Percentiles rank a stretch among this genome's conserved stretches.
These are phyloP conservation scores for Pristionchus entomophagus DNA, from an alignment of 2,888 invertebrate genomes.

Conservation along the genomic window DNA sequence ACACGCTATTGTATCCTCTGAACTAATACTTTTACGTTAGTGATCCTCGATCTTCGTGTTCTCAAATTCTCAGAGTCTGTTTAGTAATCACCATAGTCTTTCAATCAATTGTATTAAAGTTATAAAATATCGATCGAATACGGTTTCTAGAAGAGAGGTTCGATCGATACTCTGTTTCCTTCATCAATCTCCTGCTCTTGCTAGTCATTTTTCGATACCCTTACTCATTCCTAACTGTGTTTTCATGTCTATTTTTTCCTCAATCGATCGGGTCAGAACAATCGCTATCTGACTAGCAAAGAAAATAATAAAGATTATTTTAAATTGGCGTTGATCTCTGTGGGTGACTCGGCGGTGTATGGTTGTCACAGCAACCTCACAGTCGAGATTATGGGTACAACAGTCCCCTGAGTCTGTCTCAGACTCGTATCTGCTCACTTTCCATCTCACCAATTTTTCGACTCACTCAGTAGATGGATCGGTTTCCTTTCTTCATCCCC, in stretches of 20 bases:
- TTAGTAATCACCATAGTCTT: constrained; percentile 17
- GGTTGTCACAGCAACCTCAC: background rate
- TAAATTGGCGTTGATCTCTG: background rate
- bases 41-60: constrained; percentile 17
- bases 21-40: constrained; percentile 36
- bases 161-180: background rate
- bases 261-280: background rate
- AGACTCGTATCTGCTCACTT: constrained; percentile 13
- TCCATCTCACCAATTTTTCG: background rate
- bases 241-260: background rate
- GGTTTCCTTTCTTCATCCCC: background rate
- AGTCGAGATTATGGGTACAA: constrained; percentile 1
- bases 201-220: constrained; percentile 19
- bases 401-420: background rate
- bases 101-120: constrained; percentile 23
- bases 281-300: background rate
- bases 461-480: background rate
- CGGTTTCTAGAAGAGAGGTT: constrained; percentile 30
- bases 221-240: background rate
- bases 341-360: background rate
- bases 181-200: background rate
- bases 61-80: constrained; percentile 26
- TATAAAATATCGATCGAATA: constrained; percentile 34
- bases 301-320: constrained; percentile 17
- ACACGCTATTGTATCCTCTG: background rate